These are phyloP conservation scores for Labeo catla DNA, from an alignment of 2,113 vertebrate genomes.

Conservation along the genomic window DNA sequence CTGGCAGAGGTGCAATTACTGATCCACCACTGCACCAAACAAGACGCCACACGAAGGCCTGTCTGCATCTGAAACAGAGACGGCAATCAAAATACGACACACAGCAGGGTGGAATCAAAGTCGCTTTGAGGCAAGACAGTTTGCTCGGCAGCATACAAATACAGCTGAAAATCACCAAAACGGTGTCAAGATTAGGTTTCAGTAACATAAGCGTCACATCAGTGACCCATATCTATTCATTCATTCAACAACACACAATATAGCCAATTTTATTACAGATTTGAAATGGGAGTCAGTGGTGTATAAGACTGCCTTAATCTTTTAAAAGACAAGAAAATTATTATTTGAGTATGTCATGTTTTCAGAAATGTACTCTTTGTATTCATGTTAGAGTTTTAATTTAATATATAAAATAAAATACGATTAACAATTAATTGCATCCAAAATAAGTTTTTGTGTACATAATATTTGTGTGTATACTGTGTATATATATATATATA, in stretches of 20 bases:
- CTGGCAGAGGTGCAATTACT: slow-evolving; percentile 57
- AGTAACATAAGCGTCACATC: not conserved
- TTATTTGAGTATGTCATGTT: not conserved
- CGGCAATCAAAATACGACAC: slow-evolving; percentile 22
- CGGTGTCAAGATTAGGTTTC: not conserved
- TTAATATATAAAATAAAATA: too few species aligned
- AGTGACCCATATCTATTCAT: not conserved
- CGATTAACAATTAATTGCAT: too few species aligned
- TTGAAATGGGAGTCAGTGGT: not conserved
- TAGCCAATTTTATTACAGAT: not conserved
- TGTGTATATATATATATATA: too few species aligned
- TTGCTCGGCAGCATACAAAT: not conserved
- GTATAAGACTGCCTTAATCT: not conserved
- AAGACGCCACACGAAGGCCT: not conserved
- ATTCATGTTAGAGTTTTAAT: not conserved
- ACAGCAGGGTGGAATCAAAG: slow-evolving; percentile 28
- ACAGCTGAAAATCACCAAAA: not conserved
- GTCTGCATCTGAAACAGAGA: slow-evolving; percentile 40
- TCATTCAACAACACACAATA: not conserved
- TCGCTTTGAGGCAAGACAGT: not conserved
- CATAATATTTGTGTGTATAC: too few species aligned
- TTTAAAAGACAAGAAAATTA: not conserved
- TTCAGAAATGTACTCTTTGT: not conserved
- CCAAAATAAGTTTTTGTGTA: too few species aligned
- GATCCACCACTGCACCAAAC: slow-evolving; percentile 48